Base-by-base conservation (phyloP, 2,797 vertebrate genomes). In the Oceanodroma leucorhoa region DNA sequence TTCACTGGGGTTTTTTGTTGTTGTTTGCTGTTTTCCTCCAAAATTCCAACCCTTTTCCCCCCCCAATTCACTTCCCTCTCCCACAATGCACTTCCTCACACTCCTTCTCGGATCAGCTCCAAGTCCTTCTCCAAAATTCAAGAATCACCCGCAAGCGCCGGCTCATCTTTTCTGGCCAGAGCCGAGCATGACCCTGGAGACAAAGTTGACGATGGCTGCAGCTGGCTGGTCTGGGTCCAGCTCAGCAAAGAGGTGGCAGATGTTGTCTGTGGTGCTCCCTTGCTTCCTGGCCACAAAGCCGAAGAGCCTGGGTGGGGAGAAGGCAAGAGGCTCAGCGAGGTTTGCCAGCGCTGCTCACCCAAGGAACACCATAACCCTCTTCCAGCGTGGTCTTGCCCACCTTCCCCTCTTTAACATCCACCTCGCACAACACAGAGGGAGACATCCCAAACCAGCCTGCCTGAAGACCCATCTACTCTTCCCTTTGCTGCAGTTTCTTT, bases 271-370 rank as follows among this genome's bases (percentile, higher is more conserved):
- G 91, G 99, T 99, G 98, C 99, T 99, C 96, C 99, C 99, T 97
- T 99, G 99, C 96, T 99, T 99, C 84, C 99, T 98, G 18, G 99
- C 99, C 97, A 99, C 99, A 1, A 99, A 99, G 65, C 99, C 99
- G 1, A 99, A 99, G 97, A 99, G 98, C 98, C 99, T 99, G 96
- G 13, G 27, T 24, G 41, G 17, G 45, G 21, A 94, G n/a, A 96
- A 91, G 38, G 21, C 3, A 8, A 76, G 38, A 89, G 24, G 7
- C 9, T 91, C 69, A 81, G 67, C 3, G 8, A 89, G 50, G 19
- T 40, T 72, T 64, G 58, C 20, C 71, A 87, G 19, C 16, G 2
- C 9, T 71, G 10, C 50, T 83, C 58, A 50, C 9, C 2, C 34
- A 83, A 30, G 1, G 7, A 90, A 48, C 21, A 70, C 9, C 21